Evolutionary conservation across 2,113 vertebrate genomes (phyloP).

Genomic region (Hiodon alosoides): DNA sequence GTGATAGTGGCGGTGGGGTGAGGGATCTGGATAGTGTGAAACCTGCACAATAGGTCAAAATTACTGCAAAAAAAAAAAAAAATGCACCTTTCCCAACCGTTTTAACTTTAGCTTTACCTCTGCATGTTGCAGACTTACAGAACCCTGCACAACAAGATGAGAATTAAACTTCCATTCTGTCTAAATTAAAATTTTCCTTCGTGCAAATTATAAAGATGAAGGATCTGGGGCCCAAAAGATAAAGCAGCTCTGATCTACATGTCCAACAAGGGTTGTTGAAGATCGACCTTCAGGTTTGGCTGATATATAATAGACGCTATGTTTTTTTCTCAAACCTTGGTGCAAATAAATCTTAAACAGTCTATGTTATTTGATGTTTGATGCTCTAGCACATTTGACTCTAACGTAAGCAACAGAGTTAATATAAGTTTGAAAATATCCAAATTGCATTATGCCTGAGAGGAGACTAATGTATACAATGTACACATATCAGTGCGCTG

Average conservation of each 20-base stretch:
- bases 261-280: background rate
- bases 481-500: no score
- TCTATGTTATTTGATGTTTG: no score
- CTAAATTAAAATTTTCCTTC: background rate
- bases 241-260: background rate
- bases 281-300: no score
- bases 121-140: slow-evolving; percentile 9
- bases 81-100: background rate
- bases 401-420: no score
- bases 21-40: background rate
- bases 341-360: no score
- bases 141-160: background rate
- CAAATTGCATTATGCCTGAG: no score
- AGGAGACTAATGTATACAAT: no score
- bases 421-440: no score
- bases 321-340: no score
- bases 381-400: no score
- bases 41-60: background rate
- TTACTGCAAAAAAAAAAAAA: background rate
- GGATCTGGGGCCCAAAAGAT: background rate
- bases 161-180: background rate
- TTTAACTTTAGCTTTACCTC: background rate
- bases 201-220: slow-evolving; percentile 8
- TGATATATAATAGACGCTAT: no score
- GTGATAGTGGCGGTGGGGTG: no score